Conservation (phyloP, 2,797 vertebrate species). For the Stomatorhinus walkeri region DNA sequence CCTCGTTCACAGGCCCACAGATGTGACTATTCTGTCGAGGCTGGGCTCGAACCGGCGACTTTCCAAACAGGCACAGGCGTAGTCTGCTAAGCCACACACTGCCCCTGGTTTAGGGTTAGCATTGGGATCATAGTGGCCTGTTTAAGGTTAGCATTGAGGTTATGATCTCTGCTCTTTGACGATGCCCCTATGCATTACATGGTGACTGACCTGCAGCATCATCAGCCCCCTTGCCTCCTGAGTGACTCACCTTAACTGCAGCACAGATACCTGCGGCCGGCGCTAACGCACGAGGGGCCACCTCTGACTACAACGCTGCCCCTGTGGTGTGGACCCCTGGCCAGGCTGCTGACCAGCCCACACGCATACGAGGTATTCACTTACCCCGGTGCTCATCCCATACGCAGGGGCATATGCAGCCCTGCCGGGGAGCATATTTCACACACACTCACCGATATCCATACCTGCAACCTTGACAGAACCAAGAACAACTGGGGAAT, state of each 20-base stretch:
- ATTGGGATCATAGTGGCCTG: not conserved
- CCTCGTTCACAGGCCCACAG: not conserved
- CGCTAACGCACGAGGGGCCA: constrained; percentile 68
- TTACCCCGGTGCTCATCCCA: not conserved
- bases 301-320: constrained; percentile 66
- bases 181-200: not conserved
- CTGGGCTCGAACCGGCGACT: not conserved
- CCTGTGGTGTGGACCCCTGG: constrained; percentile 57
- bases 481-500: constrained; percentile 57
- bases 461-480: constrained; percentile 19
- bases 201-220: not conserved
- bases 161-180: not conserved
- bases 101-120: not conserved
- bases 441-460: not conserved
- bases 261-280: constrained; percentile 68
- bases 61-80: not conserved
- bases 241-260: constrained; percentile 38
- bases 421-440: not conserved
- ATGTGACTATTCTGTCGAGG: not conserved
- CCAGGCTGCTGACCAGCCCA: constrained; percentile 61
- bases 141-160: not conserved
- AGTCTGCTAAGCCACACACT: not conserved
- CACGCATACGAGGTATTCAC: constrained; percentile 50
- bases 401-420: not conserved
- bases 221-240: not conserved